Evolutionary conservation across 2,113 vertebrate genomes (phyloP).

Genomic region (Takifugu flavidus): DNA sequence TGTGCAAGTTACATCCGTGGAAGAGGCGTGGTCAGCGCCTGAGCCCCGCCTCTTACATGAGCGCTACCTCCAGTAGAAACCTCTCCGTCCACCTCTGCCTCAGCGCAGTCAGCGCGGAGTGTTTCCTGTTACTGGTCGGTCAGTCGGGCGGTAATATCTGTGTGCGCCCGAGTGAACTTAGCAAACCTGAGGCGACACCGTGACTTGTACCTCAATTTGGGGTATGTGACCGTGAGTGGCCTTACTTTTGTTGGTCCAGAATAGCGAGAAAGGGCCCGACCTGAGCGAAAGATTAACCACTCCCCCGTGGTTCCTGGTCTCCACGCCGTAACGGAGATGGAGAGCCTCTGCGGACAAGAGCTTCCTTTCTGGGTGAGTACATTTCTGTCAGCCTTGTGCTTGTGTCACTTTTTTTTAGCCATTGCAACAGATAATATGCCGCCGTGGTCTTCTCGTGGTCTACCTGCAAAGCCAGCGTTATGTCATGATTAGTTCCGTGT

Average conservation of each 20-base stretch:
- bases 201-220: conserved; percentile 3
- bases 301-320: conserved; percentile 24
- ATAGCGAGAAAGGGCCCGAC: conserved; percentile 27
- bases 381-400: background rate
- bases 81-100: conserved; percentile 14
- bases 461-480: conserved; percentile 1
- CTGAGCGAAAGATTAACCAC: conserved; percentile 32
- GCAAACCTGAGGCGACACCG: conserved; percentile 5
- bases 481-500: conserved; percentile 6
- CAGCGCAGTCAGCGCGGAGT: conserved; percentile 5
- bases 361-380: conserved; percentile 76
- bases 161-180: background rate
- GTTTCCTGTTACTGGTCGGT: conserved; percentile 10
- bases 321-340: conserved; percentile 60
- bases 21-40: conserved; percentile 20
- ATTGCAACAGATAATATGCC: conserved; percentile 9
- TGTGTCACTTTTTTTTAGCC: background rate
- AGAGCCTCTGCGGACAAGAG: conserved; percentile 69
- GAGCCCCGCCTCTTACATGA: conserved; percentile 13
- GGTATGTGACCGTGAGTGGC: conserved; percentile 38
- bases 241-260: conserved; percentile 5
- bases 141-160: too few relatives aligned
- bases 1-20: conserved; percentile 3
- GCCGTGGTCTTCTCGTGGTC: background rate
- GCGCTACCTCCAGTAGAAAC: conserved; percentile 8